phyloP scores from a whole-genome alignment of 2,797 vertebrate genomes.

The Yasuhikotakia modesta region DNA sequence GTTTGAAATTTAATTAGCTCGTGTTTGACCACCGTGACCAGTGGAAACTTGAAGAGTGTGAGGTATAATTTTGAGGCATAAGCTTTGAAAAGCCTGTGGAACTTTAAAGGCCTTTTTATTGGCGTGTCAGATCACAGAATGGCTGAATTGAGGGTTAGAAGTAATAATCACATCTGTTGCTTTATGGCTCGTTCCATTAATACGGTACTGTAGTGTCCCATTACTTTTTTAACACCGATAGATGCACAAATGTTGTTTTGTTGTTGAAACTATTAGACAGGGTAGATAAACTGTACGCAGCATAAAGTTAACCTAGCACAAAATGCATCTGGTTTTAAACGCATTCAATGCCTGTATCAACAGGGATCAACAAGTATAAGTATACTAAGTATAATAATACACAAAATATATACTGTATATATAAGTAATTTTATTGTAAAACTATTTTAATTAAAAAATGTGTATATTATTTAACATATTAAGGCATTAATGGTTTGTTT shows the following conservation, averaged over 20 bases:
- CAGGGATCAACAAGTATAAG: too few relatives aligned
- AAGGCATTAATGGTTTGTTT: too few relatives aligned
- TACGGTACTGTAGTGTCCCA: neutral
- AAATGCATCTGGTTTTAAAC: neutral
- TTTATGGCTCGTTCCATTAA: neutral
- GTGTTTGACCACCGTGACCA: constrained; percentile 35
- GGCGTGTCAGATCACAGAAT: constrained; percentile 14
- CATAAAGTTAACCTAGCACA: neutral
- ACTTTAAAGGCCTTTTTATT: constrained; percentile 20
- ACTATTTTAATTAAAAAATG: too few relatives aligned
- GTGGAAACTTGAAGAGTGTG: constrained; percentile 2
- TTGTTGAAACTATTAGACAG: neutral
- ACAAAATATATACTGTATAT: too few relatives aligned
- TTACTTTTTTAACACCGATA: neutral
- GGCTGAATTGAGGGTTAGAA: neutral
- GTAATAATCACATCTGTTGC: constrained; percentile 20
- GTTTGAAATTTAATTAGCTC: constrained; percentile 42
- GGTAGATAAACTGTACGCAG: neutral
- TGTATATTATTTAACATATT: too few relatives aligned
- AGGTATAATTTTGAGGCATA: constrained; percentile 6
- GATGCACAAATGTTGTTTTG: constrained; percentile 2
- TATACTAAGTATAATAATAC: too few relatives aligned
- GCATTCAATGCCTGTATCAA: too few relatives aligned
- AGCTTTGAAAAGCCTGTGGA: neutral
- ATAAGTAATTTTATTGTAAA: too few relatives aligned